phyloP scores from a whole-genome alignment of 2,113 vertebrate species.

The Nematolebias whitei region DNA sequence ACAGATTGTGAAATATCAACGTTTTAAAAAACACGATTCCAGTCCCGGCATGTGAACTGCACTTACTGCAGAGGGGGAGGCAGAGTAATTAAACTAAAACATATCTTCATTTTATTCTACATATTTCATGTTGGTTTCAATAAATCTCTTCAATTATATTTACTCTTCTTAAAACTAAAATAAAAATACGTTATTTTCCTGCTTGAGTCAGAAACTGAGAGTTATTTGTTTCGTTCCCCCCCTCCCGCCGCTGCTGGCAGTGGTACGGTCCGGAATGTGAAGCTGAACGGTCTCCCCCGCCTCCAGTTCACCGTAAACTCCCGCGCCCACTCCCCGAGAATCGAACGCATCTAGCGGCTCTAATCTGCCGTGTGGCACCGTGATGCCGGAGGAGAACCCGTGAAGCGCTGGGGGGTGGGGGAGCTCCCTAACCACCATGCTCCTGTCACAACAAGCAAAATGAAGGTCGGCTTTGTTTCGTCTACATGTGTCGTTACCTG shows the following conservation, averaged over 20 bases:
- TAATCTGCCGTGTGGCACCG: constrained; percentile 25
- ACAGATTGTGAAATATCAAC: no score
- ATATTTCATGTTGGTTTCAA: fast-evolving
- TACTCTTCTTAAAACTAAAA: background rate
- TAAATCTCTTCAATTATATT: fast-evolving
- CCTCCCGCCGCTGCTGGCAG: constrained; percentile 29
- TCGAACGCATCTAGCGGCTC: constrained; percentile 7
- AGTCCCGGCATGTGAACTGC: constrained; percentile 52
- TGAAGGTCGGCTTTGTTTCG: constrained; percentile 22
- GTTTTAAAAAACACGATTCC: background rate
- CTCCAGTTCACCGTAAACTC: constrained; percentile 56
- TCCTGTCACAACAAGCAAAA: constrained; percentile 34
- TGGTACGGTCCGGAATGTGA: constrained; percentile 77
- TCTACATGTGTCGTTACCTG: background rate
- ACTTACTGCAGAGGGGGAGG: constrained; percentile 38
- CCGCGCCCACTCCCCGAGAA: constrained; percentile 36
- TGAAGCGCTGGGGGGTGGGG: constrained; percentile 24
- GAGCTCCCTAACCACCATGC: constrained; percentile 1
- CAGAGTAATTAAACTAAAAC: background rate
- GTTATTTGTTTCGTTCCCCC: background rate
- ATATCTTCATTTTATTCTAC: fast-evolving
- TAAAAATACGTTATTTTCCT: background rate
- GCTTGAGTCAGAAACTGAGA: background rate
- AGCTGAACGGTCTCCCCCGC: constrained; percentile 59
- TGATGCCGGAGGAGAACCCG: constrained; percentile 41